These are phyloP conservation scores for Ginglymostoma cirratum DNA, from an alignment of 2,113 vertebrate species.

Conservation along the genomic window DNA sequence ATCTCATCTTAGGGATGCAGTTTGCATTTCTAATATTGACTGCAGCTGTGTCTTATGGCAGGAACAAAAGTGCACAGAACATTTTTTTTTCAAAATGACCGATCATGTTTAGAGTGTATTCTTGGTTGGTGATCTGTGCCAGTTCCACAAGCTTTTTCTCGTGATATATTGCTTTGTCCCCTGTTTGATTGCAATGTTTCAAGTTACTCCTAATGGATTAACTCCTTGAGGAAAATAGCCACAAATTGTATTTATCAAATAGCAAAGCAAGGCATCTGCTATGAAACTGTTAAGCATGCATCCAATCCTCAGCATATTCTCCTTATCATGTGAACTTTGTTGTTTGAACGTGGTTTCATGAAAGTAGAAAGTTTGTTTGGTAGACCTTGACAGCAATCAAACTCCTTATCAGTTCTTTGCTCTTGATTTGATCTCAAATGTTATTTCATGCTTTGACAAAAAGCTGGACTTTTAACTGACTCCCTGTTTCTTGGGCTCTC, in stretches of 20 bases:
- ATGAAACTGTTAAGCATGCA: background rate
- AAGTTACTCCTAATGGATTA: background rate
- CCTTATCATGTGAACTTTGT: conserved; percentile 5
- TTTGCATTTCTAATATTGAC: no score
- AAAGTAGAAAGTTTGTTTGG: background rate
- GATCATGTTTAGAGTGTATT: background rate
- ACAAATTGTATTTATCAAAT: background rate
- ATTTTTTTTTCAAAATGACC: background rate
- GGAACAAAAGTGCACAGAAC: background rate
- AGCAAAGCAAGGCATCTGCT: background rate
- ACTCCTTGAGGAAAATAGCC: background rate
- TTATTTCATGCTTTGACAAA: background rate
- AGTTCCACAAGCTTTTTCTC: background rate
- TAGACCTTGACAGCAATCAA: background rate
- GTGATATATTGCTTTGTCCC: background rate
- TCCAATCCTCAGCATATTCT: background rate
- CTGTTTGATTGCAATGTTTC: background rate
- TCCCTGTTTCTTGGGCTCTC: background rate
- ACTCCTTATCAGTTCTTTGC: background rate
- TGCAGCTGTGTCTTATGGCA: background rate
- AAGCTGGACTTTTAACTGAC: background rate
- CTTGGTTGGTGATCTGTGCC: background rate
- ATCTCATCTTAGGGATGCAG: no score
- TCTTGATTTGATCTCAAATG: background rate
- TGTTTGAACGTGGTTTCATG: background rate